These are phyloP conservation scores for Tetraodon nigroviridis DNA, from an alignment of 2,113 vertebrate species.

Conservation along the genomic window DNA sequence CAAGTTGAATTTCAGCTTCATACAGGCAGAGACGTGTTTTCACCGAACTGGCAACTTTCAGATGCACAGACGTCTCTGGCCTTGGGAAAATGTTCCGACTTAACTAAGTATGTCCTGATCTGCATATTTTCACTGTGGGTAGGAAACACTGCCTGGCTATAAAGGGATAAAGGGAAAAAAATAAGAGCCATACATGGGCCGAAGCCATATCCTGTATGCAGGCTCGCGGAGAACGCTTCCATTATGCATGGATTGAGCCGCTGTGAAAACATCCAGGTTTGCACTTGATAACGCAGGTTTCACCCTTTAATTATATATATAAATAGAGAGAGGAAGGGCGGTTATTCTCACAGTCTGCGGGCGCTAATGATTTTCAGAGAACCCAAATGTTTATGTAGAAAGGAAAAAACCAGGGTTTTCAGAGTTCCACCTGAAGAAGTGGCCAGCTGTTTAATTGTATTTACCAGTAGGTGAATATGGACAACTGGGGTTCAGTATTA, in stretches of 20 bases:
- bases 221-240: not conserved
- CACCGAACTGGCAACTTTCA: conserved; percentile 1
- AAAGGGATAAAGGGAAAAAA: conserved; percentile 50
- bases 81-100: conserved; percentile 25
- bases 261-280: conserved; percentile 31
- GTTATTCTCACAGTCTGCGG: too few relatives aligned
- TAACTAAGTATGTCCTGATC: conserved; percentile 19
- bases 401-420: not conserved
- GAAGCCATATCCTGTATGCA: conserved; percentile 71
- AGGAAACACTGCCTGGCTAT: conserved; percentile 48
- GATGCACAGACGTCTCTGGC: conserved; percentile 17
- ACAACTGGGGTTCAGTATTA: too few relatives aligned
- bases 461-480: too few relatives aligned
- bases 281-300: conserved; percentile 18
- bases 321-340: not conserved
- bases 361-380: conserved; percentile 12
- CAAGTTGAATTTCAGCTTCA: too few relatives aligned
- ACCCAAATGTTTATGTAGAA: conserved; percentile 23
- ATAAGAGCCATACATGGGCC: conserved; percentile 62
- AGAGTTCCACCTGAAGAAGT: conserved; percentile 22
- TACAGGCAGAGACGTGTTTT: conserved; percentile 4
- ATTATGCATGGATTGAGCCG: conserved; percentile 12
- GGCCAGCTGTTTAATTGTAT: conserved; percentile 8
- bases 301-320: conserved; percentile 8
- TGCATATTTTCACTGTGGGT: conserved; percentile 32